A percentile compares a stretch with the other conserved stretches of the same genome.
These are phyloP conservation scores for Antheraea pernyi DNA, from an alignment of 1,140 invertebrate genomes.

Conservation along the genomic window DNA sequence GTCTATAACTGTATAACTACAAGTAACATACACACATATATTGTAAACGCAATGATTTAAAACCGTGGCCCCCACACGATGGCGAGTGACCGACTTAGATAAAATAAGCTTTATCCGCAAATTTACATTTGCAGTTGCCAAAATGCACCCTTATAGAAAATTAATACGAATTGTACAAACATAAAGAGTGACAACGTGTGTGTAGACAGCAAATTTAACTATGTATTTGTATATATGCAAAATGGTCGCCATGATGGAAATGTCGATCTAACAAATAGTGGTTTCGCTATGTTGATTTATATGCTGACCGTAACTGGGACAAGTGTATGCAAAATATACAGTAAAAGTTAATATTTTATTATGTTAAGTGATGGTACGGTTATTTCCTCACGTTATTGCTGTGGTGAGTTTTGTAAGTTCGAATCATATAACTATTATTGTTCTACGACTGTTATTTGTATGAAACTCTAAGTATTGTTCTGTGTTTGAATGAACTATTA, in stretches of 20 bases:
- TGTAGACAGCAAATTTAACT: constrained; percentile 13
- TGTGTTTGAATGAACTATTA: too few species aligned
- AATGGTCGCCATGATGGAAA: constrained; percentile 46
- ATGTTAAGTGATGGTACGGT: too few species aligned
- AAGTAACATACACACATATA: background rate
- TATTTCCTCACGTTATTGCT: too few species aligned
- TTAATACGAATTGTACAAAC: background rate
- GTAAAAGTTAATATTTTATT: background rate
- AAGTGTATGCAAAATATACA: constrained; percentile 23
- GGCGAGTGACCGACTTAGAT: constrained; percentile 61
- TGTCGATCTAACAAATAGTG: constrained; percentile 57
- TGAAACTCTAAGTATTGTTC: too few species aligned
- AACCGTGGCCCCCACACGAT: constrained; percentile 61
- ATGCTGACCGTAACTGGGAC: constrained; percentile 52
- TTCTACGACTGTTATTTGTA: too few species aligned
- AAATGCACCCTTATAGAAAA: background rate
- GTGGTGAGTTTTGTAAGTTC: too few species aligned
- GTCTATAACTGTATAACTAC: background rate
- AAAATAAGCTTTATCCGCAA: constrained; percentile 39
- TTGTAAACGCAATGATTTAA: constrained; percentile 2
- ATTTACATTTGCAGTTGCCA: constrained; percentile 3
- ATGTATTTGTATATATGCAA: constrained; percentile 42
- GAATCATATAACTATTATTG: too few species aligned
- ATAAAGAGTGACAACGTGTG: background rate
- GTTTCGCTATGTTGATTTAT: constrained; percentile 56